Percentiles rank a stretch among this genome's conserved stretches.
Conservation (phyloP, 2,888 invertebrate genomes). For the Ennomos erosarius region DNA sequence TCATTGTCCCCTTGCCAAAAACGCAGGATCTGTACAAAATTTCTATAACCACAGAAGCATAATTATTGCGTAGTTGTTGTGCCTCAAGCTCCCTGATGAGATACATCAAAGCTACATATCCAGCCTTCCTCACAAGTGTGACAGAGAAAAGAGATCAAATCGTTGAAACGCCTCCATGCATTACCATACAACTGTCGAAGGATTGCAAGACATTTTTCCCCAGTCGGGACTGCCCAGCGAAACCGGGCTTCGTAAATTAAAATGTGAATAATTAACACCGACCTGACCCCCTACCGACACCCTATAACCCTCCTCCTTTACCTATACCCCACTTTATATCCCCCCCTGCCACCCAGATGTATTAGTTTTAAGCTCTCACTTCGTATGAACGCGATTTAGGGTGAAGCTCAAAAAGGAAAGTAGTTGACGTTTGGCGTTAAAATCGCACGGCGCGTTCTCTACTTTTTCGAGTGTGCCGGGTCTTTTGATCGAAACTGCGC, state of each 20-base stretch:
- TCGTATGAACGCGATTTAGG: constrained; percentile 75
- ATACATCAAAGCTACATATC: neutral
- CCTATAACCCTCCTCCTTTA: constrained; percentile 40
- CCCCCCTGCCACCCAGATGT: constrained; percentile 72
- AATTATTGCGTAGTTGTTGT: too few species aligned
- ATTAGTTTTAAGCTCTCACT: constrained; percentile 81
- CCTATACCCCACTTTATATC: constrained; percentile 45
- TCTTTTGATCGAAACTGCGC: constrained; percentile 40
- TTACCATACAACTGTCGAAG: constrained; percentile 70
- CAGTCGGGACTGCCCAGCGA: constrained; percentile 62
- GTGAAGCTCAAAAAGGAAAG: constrained; percentile 63
- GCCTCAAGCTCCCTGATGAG: too few species aligned
- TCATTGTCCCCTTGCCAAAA: too few species aligned
- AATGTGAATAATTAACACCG: constrained; percentile 84
- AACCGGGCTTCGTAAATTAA: constrained; percentile 80
- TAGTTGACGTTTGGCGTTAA: constrained; percentile 69
- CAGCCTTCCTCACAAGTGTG: constrained; percentile 1
- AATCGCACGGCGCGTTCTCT: constrained; percentile 60
- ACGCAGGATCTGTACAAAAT: too few species aligned
- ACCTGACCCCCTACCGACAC: constrained; percentile 47
- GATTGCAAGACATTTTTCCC: constrained; percentile 80
- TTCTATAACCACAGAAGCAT: too few species aligned
- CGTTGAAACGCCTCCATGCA: constrained; percentile 43
- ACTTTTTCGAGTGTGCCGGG: constrained; percentile 44
- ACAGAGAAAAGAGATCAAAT: constrained; percentile 43